Evolutionary conservation across 2,797 vertebrate genomes (phyloP).

Genomic region (Betta splendens): DNA sequence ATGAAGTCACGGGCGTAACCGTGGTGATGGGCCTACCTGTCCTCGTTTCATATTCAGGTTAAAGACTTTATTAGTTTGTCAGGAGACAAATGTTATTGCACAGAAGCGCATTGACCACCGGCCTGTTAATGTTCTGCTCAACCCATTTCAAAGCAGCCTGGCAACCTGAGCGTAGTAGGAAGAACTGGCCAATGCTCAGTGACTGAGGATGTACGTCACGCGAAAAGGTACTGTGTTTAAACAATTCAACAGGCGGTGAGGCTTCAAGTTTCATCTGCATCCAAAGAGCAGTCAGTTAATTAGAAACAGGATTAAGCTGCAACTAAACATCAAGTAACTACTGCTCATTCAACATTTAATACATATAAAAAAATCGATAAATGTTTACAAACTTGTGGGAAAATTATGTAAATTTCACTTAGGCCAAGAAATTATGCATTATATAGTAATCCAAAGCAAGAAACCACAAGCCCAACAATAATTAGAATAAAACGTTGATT

Average conservation of each 20-base stretch:
- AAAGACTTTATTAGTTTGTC: slow-evolving; percentile 43
- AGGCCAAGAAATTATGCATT: too few relatives aligned
- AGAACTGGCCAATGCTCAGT: not conserved
- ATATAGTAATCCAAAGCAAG: too few relatives aligned
- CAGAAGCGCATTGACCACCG: not conserved
- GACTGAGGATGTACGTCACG: not conserved
- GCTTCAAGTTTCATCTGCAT: too few relatives aligned
- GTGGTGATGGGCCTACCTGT: slow-evolving; percentile 34
- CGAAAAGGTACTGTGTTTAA: not conserved
- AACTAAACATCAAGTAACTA: too few relatives aligned
- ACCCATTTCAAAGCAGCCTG: slow-evolving; percentile 6
- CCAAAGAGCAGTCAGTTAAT: too few relatives aligned
- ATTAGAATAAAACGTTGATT: too few relatives aligned
- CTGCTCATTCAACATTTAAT: too few relatives aligned
- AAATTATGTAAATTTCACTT: too few relatives aligned
- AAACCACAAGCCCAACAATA: too few relatives aligned
- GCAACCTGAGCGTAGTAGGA: not conserved
- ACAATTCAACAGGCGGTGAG: not conserved
- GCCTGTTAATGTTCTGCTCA: not conserved
- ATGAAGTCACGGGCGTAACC: slow-evolving; percentile 35
- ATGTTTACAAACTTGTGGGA: too few relatives aligned
- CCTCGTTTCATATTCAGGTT: slow-evolving; percentile 27
- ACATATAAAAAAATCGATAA: too few relatives aligned
- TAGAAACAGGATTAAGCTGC: too few relatives aligned
- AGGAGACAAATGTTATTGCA: slow-evolving; percentile 33